Evolutionary conservation across 2,797 vertebrate genomes (phyloP), one percentile per base, ranked within the genome.

Genomic region (Leptodactylus fallax): DNA sequence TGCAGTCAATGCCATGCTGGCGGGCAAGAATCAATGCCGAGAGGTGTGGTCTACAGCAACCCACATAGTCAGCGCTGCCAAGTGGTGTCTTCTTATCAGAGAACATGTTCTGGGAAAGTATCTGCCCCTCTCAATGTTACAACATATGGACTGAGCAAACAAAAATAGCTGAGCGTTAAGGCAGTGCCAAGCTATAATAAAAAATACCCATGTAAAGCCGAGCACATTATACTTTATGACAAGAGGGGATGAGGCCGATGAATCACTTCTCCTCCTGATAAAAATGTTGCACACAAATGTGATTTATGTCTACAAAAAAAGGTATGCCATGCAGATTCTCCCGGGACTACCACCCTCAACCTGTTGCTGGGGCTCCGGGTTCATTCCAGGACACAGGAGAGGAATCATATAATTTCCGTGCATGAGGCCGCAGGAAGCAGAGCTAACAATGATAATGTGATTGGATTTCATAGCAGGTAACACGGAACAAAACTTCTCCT

Each of bases 121-220:
- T 78, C 87, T 85, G 82, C 17, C 86, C 12, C 56, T 79, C 63
- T 27, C 21, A 89, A 65, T 19, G 49, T 90, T 93, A 85, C 61
- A 83, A 91, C 90, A 88, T 83, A 86, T 92, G 90, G 91, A 83
- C 79, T 89, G 23, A 91, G 83, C 65, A 89, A 25, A 89, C 63
- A 89, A 85, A 80, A 90, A 89, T 89, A 89, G 58, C 81, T 63
- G 67, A 53, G 58, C 49, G 61, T 74, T 80, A 53, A 88, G 63
- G 77, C 79, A 14, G 51, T 89, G 88, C 88, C 88, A 89, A 83
- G 55, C 5, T 58, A 58, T 65, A 78, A 86, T 83, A 89, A 86
- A 85, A 36, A 80, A 55, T 81, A 53, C 3, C 16, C 71, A 55
- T 23, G 55, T 69, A 81, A 56, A 58, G 83, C 78, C 10, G 23